phyloP scores from a whole-genome alignment of 2,113 vertebrate genomes.

The Amblyopsis rosae region DNA sequence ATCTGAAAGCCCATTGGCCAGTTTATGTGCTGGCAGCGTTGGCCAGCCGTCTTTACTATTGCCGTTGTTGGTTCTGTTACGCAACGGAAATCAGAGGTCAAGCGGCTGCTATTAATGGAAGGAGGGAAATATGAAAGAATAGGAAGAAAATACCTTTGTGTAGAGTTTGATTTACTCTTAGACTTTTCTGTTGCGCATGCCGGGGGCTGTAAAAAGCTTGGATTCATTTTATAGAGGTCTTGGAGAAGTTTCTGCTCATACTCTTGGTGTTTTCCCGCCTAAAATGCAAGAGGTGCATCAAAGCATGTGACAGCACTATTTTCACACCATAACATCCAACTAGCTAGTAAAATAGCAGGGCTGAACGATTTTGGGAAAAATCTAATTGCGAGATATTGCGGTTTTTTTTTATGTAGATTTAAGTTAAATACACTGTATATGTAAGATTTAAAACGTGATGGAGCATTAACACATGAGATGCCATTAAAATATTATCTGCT shows the following conservation, averaged over 20 bases:
- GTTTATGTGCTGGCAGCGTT: conserved; percentile 86
- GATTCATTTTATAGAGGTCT: conserved; percentile 98
- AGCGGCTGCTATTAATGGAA: not conserved
- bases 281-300: not conserved
- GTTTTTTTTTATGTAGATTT: no score
- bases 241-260: conserved; percentile 99
- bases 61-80: conserved; percentile 81
- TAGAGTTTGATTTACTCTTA: conserved; percentile 93
- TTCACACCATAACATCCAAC: no score
- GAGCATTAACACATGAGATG: no score
- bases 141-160: conserved; percentile 85
- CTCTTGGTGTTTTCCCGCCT: conserved; percentile 99
- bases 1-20: conserved; percentile 88
- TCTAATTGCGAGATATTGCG: no score
- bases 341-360: no score
- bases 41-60: conserved; percentile 93
- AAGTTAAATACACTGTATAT: no score
- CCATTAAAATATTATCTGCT: no score
- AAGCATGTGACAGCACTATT: not conserved
- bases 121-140: not conserved
- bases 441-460: no score
- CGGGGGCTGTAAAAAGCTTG: conserved; percentile 94
- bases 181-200: conserved; percentile 94
- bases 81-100: conserved; percentile 2
- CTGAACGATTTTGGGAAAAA: no score